Evolutionary conservation across 2,113 vertebrate genomes (phyloP).

Genomic region (Microtus montanus): DNA sequence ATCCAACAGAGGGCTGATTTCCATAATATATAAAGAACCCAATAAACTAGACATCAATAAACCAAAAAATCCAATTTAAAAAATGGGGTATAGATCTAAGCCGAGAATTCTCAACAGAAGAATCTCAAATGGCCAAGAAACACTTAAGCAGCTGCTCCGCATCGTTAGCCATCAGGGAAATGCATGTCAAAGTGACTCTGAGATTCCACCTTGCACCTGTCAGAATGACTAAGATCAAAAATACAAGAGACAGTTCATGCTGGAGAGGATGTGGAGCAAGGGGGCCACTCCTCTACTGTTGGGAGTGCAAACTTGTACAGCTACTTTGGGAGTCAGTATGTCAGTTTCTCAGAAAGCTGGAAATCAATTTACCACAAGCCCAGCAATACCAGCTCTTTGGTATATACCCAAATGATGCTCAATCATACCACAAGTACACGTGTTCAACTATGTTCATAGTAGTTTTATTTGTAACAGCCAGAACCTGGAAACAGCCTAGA

Average conservation of each 20-base stretch:
- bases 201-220: background rate
- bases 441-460: background rate
- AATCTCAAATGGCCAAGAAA: background rate
- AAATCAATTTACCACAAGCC: background rate
- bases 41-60: too few relatives aligned
- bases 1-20: too few relatives aligned
- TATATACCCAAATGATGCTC: background rate
- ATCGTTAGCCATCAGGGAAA: background rate
- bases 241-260: background rate
- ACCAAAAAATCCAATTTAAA: too few relatives aligned
- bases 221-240: background rate
- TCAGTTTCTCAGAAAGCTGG: background rate
- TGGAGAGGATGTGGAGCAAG: background rate
- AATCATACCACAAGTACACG: background rate
- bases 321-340: background rate
- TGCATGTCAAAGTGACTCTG: background rate
- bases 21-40: too few relatives aligned
- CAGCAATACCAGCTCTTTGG: background rate
- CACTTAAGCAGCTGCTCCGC: background rate
- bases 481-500: background rate
- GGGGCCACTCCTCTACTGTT: too few relatives aligned
- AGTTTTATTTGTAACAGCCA: background rate
- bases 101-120: background rate
- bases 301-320: background rate
- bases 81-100: too few relatives aligned